Evolutionary conservation across 2,888 invertebrate genomes (phyloP).

Genomic region (Clivina fossor): DNA sequence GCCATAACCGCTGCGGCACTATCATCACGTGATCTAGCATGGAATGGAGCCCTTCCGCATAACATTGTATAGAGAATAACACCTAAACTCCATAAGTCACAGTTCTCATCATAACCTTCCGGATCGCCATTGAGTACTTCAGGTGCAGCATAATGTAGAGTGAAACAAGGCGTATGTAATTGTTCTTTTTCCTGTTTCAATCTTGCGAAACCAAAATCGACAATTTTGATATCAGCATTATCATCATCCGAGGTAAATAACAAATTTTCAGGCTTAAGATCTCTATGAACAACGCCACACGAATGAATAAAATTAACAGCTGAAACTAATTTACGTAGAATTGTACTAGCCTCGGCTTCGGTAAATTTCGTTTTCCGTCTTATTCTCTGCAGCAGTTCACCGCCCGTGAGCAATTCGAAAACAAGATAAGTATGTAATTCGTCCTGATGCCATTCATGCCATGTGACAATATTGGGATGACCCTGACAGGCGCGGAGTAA

Average conservation of each 20-base stretch:
- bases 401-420: constrained; percentile 81
- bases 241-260: constrained; percentile 63
- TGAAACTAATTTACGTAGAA: constrained; percentile 79
- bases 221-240: constrained; percentile 75
- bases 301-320: constrained; percentile 86
- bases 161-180: constrained; percentile 87
- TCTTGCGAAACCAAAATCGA: constrained; percentile 97
- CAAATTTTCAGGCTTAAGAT: constrained; percentile 90
- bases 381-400: constrained; percentile 74
- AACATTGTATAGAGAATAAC: constrained; percentile 77
- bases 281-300: constrained; percentile 84
- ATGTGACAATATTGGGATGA: constrained; percentile 82
- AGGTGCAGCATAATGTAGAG: constrained; percentile 92
- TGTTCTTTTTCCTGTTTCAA: constrained; percentile 63
- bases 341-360: constrained; percentile 75
- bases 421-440: constrained; percentile 87
- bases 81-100: constrained; percentile 95
- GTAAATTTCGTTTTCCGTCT: constrained; percentile 67
- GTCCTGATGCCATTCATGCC: constrained; percentile 84
- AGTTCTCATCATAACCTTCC: constrained; percentile 85
- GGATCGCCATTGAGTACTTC: constrained; percentile 73
- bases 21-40: constrained; percentile 65
- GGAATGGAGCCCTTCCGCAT: constrained; percentile 87
- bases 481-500: constrained; percentile 82
- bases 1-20: constrained; percentile 79